Percentiles rank a stretch among this genome's conserved stretches.
These are phyloP conservation scores for Junco hyemalis DNA, from an alignment of 2,113 vertebrate species.

Conservation along the genomic window DNA sequence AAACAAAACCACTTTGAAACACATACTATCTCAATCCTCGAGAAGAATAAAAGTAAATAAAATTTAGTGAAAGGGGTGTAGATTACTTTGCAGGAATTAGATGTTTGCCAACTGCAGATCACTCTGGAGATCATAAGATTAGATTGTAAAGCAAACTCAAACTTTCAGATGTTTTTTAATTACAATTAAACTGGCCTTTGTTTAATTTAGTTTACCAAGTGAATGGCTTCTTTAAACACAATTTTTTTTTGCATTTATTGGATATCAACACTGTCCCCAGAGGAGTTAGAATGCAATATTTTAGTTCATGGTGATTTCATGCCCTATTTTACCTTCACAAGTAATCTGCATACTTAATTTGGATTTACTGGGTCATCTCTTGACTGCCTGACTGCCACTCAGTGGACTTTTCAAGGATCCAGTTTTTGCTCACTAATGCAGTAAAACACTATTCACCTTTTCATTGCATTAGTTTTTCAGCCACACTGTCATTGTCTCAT, in stretches of 20 bases:
- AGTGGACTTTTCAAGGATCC: neutral
- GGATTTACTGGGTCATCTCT: neutral
- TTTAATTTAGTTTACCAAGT: neutral
- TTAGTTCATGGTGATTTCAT: neutral
- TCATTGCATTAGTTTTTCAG: neutral
- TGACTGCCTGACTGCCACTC: neutral
- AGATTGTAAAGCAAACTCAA: neutral
- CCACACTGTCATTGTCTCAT: neutral
- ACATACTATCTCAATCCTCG: rapidly evolving
- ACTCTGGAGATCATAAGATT: neutral
- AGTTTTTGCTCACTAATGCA: conserved; percentile 12
- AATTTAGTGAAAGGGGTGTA: neutral
- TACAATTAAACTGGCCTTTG: neutral
- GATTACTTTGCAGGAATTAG: neutral
- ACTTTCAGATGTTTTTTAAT: neutral
- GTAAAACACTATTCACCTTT: neutral
- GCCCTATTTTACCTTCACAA: neutral
- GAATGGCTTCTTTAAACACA: neutral
- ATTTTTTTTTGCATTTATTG: neutral
- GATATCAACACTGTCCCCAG: neutral
- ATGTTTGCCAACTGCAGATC: neutral
- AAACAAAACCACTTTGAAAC: neutral
- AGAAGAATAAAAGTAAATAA: neutral
- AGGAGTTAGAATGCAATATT: neutral
- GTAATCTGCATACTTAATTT: neutral